A percentile compares a stretch with the other conserved stretches of the same genome.
Evolutionary conservation across 2,888 invertebrate genomes (phyloP).

Genomic region (Malthinus flaveolus): DNA sequence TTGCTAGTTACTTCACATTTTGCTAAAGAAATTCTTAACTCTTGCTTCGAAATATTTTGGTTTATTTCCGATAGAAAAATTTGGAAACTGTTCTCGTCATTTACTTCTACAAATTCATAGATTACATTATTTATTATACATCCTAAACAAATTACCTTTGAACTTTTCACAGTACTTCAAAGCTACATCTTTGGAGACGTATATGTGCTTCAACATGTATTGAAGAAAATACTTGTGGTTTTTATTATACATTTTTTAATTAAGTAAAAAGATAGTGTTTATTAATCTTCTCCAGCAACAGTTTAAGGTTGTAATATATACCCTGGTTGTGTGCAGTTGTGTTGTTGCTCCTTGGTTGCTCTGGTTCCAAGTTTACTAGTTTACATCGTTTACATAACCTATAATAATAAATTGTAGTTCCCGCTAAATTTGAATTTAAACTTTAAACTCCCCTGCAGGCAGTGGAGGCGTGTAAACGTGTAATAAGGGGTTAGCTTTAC

Average conservation of each 20-base stretch:
- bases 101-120: constrained; percentile 3
- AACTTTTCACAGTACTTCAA: constrained; percentile 28
- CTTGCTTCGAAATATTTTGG: constrained; percentile 41
- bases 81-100: constrained; percentile 26
- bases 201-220: constrained; percentile 43
- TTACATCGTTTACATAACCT: no score
- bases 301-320: no score
- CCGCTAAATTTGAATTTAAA: no score
- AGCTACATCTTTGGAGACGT: constrained; percentile 36
- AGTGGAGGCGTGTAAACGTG: no score
- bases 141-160: neutral
- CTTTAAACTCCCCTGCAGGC: no score
- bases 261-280: no score
- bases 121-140: neutral
- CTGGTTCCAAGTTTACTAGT: no score
- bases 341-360: no score
- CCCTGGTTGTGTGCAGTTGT: no score
- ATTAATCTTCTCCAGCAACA: no score
- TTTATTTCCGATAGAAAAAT: constrained; percentile 41
- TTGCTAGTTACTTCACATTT: constrained; percentile 46
- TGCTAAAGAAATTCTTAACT: constrained; percentile 39
- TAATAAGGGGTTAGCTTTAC: no score
- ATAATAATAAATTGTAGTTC: no score
- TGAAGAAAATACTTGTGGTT: constrained; percentile 42
- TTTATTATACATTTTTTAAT: neutral